Conservation (phyloP, 2,113 vertebrate genomes). For the Oceanodroma tethys region DNA sequence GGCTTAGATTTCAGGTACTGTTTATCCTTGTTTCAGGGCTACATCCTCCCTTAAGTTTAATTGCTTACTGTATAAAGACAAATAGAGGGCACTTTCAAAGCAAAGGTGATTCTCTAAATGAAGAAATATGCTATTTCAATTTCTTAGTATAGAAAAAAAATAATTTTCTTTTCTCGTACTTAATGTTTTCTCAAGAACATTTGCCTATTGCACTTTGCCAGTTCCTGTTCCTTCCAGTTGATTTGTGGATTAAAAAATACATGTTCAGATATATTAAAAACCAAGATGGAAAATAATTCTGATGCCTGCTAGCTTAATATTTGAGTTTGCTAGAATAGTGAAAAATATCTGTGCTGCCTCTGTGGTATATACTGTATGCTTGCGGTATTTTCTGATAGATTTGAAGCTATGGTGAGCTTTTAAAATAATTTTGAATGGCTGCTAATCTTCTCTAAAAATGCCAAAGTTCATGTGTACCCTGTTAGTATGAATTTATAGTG, state of each 20-base stretch:
- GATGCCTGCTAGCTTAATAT: background rate
- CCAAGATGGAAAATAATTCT: background rate
- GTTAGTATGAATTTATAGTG: background rate
- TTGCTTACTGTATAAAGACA: background rate
- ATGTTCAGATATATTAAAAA: background rate
- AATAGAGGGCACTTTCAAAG: slow-evolving; percentile 23
- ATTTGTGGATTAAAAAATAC: background rate
- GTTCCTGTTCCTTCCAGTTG: background rate
- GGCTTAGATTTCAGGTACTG: slow-evolving; percentile 40
- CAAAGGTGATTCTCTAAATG: slow-evolving; percentile 45
- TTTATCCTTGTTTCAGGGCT: slow-evolving; percentile 62
- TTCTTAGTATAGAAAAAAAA: background rate
- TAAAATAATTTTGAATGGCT: background rate
- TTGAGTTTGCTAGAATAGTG: background rate
- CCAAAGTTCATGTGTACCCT: background rate
- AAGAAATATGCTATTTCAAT: background rate
- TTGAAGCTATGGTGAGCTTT: background rate
- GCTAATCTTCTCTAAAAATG: background rate
- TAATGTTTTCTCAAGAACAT: background rate
- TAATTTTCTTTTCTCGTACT: background rate
- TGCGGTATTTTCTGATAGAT: background rate
- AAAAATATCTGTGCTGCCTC: background rate
- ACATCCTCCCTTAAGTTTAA: slow-evolving; percentile 54
- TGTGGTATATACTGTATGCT: background rate
- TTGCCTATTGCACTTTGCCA: background rate